phyloP scores from a whole-genome alignment of 2,797 vertebrate genomes.

The Ceryle rudis region DNA sequence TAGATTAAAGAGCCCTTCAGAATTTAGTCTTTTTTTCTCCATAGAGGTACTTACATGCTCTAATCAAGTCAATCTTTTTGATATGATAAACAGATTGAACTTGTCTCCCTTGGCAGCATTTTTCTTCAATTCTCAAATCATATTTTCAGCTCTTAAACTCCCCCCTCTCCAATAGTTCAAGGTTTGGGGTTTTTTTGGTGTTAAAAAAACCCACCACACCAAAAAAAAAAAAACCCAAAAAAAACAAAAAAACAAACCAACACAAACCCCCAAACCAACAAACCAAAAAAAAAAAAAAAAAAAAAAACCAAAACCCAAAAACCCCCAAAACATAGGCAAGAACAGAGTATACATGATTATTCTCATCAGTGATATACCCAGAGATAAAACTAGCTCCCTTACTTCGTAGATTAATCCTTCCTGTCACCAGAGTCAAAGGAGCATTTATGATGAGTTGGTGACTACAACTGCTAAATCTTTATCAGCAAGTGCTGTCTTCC shows the following conservation, averaged over 20 bases:
- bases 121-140: constrained; percentile 38
- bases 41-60: neutral
- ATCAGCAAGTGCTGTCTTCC: neutral
- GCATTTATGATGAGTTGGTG: neutral
- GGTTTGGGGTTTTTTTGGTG: accelerated
- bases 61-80: constrained; percentile 61
- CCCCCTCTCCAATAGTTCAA: neutral
- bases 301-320: too few relatives aligned
- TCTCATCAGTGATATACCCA: neutral
- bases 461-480: neutral
- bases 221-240: too few relatives aligned
- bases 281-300: too few relatives aligned
- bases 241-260: too few relatives aligned
- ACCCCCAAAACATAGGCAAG: neutral
- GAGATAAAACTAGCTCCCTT: neutral
- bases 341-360: neutral
- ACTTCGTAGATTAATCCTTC: neutral
- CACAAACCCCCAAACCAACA: too few relatives aligned
- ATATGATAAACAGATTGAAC: constrained; percentile 52
- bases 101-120: constrained; percentile 36
- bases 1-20: constrained; percentile 54
- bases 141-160: constrained; percentile 39
- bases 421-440: neutral
- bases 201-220: too few relatives aligned
- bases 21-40: neutral